These are phyloP conservation scores for Pseudolaguvia tuberculata DNA, from an alignment of 2,113 vertebrate genomes.

Conservation along the genomic window DNA sequence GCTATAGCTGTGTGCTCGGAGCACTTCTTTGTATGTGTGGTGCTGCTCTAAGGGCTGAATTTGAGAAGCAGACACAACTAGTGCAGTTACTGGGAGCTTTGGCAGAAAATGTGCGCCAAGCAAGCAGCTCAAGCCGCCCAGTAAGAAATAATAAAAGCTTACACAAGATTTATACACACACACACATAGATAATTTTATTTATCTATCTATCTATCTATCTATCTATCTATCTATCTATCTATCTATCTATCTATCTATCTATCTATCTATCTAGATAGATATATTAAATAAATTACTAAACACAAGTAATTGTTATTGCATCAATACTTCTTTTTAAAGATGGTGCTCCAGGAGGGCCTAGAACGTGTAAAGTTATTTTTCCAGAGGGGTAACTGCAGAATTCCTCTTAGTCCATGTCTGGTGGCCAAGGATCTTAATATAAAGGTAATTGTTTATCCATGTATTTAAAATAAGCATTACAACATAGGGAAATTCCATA, in stretches of 20 bases:
- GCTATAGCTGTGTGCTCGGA: constrained; percentile 85
- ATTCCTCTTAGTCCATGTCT: constrained; percentile 91
- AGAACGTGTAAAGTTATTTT: constrained; percentile 87
- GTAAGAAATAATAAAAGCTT: constrained; percentile 58
- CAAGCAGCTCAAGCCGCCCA: constrained; percentile 84
- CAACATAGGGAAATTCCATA: neutral
- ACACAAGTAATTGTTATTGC: neutral
- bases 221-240: too few species aligned
- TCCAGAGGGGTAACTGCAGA: constrained; percentile 82
- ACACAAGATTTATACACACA: too few species aligned
- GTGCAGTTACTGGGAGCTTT: constrained; percentile 84
- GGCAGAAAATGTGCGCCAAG: constrained; percentile 89
- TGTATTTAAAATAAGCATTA: neutral
- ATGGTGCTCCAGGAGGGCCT: constrained; percentile 85
- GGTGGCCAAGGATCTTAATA: constrained; percentile 88
- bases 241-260: too few species aligned
- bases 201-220: too few species aligned
- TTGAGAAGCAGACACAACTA: constrained; percentile 85
- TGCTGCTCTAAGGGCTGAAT: constrained; percentile 78
- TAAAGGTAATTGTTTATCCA: constrained; percentile 74
- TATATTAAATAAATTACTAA: too few species aligned
- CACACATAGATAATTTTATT: too few species aligned
- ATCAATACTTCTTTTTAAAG: constrained; percentile 59
- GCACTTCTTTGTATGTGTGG: constrained; percentile 88
- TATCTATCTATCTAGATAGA: too few species aligned